A percentile compares a stretch with the other conserved stretches of the same genome.
Conservation (phyloP, 2,888 invertebrate genomes). For the Epirrhoe alternata region DNA sequence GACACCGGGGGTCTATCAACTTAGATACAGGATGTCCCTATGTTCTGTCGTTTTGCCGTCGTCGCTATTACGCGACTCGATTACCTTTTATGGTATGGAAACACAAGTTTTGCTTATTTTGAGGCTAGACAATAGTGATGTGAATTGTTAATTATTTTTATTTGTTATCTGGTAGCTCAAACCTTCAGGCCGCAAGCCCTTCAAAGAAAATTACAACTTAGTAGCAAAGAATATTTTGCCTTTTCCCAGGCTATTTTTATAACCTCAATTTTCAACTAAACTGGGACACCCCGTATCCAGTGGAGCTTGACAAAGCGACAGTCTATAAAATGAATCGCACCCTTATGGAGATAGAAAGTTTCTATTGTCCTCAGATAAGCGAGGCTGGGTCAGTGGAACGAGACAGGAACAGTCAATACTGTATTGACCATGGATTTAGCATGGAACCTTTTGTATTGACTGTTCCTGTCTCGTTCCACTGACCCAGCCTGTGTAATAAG, state of each 20-base stretch:
- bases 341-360: conserved; percentile 33
- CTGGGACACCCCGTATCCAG: conserved; percentile 20
- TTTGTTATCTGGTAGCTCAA: no score
- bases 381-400: conserved; percentile 15
- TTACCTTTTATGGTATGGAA: no score
- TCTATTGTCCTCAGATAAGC: conserved; percentile 34
- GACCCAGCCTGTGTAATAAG: no score
- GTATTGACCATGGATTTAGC: no score
- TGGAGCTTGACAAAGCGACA: conserved; percentile 35
- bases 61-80: no score
- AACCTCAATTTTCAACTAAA: background rate
- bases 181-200: no score
- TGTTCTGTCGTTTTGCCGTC: background rate
- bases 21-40: conserved; percentile 15
- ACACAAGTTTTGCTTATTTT: no score
- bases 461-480: no score
- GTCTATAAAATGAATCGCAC: conserved; percentile 36
- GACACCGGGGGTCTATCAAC: conserved; percentile 28
- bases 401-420: background rate
- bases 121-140: no score
- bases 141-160: no score
- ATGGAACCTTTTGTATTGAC: no score
- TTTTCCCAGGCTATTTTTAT: background rate
- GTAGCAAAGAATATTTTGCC: background rate
- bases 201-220: no score